These are phyloP conservation scores for Motacilla alba DNA, from an alignment of 2,113 vertebrate genomes.

Conservation along the genomic window DNA sequence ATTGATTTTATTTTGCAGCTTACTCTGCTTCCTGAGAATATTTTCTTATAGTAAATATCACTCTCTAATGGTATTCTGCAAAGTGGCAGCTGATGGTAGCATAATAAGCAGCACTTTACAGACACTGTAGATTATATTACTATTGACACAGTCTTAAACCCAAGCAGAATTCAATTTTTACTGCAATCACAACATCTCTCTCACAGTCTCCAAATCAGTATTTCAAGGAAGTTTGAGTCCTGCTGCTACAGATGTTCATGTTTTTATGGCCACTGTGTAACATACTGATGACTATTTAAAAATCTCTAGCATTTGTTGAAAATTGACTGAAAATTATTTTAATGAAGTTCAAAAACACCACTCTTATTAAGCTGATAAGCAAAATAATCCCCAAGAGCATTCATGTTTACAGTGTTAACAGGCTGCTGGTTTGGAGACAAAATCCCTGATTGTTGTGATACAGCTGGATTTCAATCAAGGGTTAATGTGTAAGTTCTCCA, in stretches of 20 bases:
- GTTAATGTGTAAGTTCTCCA: accelerated
- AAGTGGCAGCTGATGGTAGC: not conserved
- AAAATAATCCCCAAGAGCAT: not conserved
- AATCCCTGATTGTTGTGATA: not conserved
- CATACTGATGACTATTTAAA: not conserved
- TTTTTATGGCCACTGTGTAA: not conserved
- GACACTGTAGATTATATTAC: not conserved
- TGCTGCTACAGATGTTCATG: not conserved
- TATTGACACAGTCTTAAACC: not conserved
- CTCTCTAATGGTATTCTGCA: not conserved
- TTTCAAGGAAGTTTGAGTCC: not conserved
- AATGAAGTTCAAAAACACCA: not conserved
- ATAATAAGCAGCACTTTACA: not conserved
- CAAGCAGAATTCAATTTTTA: not conserved
- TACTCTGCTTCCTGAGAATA: not conserved
- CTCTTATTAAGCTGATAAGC: not conserved
- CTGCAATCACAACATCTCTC: not conserved
- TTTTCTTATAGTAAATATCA: not conserved
- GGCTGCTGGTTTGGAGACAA: not conserved
- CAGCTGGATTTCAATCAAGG: not conserved
- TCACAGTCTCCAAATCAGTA: not conserved
- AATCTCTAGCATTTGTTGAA: not conserved
- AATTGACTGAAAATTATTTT: not conserved
- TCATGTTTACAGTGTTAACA: not conserved
- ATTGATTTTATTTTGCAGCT: conserved; percentile 27